These are phyloP conservation scores for Eurystomus glaucurus DNA, from an alignment of 2,797 vertebrate species.

Conservation along the genomic window DNA sequence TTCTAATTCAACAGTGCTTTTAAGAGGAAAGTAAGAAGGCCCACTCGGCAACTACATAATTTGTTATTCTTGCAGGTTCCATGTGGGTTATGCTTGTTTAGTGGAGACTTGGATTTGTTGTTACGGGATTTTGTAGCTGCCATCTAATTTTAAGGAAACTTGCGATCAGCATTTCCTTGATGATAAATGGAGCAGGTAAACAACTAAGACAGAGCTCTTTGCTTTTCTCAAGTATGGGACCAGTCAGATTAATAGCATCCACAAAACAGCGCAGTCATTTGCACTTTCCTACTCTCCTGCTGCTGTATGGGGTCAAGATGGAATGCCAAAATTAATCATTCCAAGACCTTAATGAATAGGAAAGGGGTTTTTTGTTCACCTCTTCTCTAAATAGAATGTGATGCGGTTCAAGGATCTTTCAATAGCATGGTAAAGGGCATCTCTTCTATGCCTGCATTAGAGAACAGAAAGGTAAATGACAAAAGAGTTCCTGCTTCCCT, in stretches of 20 bases:
- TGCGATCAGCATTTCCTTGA: not conserved
- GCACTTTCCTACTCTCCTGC: not conserved
- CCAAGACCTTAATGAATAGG: not conserved
- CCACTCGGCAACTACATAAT: not conserved
- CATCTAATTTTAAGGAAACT: slow-evolving; percentile 9
- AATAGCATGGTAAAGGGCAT: accelerated
- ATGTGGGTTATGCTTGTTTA: not conserved
- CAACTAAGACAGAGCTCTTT: not conserved
- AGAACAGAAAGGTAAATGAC: not conserved
- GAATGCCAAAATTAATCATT: not conserved
- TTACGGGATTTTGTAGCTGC: not conserved
- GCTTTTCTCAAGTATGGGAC: not conserved
- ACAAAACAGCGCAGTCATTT: not conserved
- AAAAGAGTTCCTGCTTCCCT: not conserved
- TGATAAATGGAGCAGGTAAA: slow-evolving; percentile 17
- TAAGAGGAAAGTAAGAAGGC: not conserved
- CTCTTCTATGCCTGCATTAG: not conserved
- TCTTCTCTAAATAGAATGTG: not conserved
- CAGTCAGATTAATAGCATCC: not conserved
- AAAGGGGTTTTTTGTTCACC: not conserved
- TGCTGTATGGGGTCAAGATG: not conserved
- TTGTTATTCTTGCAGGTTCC: not conserved
- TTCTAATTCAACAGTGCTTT: not conserved
- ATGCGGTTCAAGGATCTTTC: not conserved
- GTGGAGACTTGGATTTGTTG: not conserved